Evolutionary conservation across 1,140 invertebrate genomes (phyloP).

Genomic region (Euglossa dilemma): DNA sequence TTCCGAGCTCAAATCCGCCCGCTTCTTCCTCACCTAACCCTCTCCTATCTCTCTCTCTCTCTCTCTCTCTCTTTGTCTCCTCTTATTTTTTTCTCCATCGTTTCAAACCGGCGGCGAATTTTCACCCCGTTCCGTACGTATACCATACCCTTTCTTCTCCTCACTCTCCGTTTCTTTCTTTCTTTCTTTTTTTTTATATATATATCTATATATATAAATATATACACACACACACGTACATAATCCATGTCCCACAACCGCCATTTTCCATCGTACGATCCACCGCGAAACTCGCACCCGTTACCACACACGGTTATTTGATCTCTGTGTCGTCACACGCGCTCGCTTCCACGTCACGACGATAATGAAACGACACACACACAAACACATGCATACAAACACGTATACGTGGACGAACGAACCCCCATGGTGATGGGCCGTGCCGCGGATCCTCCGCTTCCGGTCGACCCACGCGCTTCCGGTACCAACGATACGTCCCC

Average conservation of each 20-base stretch:
- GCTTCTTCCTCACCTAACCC: background rate
- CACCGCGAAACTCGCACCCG: constrained; percentile 25
- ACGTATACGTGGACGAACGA: constrained; percentile 54
- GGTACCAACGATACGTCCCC: background rate
- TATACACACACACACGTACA: no score
- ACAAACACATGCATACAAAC: constrained; percentile 45
- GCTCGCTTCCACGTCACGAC: constrained; percentile 55
- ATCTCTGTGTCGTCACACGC: constrained; percentile 29
- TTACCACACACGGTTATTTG: background rate
- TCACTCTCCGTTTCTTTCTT: constrained; percentile 14
- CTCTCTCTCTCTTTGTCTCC: background rate
- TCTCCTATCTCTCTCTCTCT: background rate
- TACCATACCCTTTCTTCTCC: constrained; percentile 14
- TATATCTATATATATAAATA: no score
- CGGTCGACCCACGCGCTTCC: background rate
- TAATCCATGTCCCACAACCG: no score
- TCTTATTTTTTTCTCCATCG: no score
- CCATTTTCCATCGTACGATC: background rate
- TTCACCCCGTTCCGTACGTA: background rate
- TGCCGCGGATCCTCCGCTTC: constrained; percentile 14
- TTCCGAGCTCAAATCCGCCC: no score
- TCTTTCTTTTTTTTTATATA: background rate
- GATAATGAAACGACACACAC: constrained; percentile 25
- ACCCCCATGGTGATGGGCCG: constrained; percentile 71
- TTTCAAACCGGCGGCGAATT: background rate